Percentiles rank a stretch among this genome's conserved stretches.
Evolutionary conservation across 2,888 invertebrate species (phyloP).

Genomic region (Caenorhabditis drosophilae): DNA sequence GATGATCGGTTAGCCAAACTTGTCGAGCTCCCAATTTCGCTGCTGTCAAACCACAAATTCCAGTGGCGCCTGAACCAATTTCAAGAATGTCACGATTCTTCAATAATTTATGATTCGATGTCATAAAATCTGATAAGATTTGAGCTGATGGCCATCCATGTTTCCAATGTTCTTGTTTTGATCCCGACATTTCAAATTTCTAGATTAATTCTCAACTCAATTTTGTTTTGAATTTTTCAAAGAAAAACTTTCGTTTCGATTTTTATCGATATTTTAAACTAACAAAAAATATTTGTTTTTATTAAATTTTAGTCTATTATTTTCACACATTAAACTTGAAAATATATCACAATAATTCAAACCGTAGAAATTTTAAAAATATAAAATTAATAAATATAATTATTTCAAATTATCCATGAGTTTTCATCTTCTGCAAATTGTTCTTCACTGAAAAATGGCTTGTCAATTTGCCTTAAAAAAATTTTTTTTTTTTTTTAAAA

Average conservation of each 20-base stretch:
- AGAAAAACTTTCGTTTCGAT: too few relatives aligned
- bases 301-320: too few relatives aligned
- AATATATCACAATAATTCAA: neutral
- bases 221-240: too few relatives aligned
- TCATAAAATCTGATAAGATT: conserved; percentile 53
- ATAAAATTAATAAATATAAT: neutral
- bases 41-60: conserved; percentile 53
- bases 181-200: too few relatives aligned
- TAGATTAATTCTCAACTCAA: too few relatives aligned
- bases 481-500: conserved; percentile 1
- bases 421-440: conserved; percentile 50
- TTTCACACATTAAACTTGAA: too few relatives aligned
- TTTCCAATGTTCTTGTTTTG: conserved; percentile 39
- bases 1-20: conserved; percentile 56
- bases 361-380: neutral
- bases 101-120: conserved; percentile 31
- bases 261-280: too few relatives aligned
- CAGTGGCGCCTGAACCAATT: conserved; percentile 58
- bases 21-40: conserved; percentile 47
- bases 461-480: conserved; percentile 52
- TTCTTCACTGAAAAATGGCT: conserved; percentile 53
- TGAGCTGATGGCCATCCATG: conserved; percentile 58
- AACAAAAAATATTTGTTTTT: too few relatives aligned
- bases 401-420: conserved; percentile 40
- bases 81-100: conserved; percentile 44